Percentiles rank a stretch among this genome's conserved stretches.
Evolutionary conservation across 2,113 vertebrate species (phyloP).

Genomic region (Psittacula cyanocephala): DNA sequence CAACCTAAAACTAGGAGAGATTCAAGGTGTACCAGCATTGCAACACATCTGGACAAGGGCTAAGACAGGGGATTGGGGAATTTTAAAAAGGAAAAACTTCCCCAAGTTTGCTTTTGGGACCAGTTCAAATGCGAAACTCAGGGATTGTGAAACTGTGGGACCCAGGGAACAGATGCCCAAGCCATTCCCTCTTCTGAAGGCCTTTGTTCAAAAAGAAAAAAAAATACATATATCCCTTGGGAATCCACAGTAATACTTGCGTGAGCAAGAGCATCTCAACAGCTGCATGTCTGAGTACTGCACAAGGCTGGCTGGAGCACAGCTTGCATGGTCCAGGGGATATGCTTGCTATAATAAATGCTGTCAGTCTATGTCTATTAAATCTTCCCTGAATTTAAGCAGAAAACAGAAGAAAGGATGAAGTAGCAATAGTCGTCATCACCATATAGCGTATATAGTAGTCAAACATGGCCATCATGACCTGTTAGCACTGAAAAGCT

Average conservation of each 20-base stretch:
- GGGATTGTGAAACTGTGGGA: neutral
- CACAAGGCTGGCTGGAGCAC: neutral
- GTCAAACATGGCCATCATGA: neutral
- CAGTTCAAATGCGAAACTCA: neutral
- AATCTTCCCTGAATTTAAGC: neutral
- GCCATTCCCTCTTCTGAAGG: neutral
- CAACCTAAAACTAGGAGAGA: neutral
- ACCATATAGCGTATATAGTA: neutral
- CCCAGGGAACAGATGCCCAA: neutral
- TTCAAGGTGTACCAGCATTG: neutral
- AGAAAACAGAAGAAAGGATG: neutral
- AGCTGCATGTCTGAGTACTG: neutral
- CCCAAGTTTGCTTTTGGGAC: neutral
- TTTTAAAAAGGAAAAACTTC: neutral
- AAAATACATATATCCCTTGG: neutral
- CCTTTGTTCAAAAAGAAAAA: neutral
- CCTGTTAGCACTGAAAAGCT: neutral
- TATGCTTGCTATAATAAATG: neutral
- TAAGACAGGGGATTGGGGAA: neutral
- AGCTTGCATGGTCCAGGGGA: neutral
- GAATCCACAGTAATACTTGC: neutral
- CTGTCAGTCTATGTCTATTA: neutral
- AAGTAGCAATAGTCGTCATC: neutral
- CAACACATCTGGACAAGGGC: neutral
- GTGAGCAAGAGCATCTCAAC: neutral